Conservation (phyloP, 2,888 invertebrate genomes). For the Phymatocera aterrima region DNA sequence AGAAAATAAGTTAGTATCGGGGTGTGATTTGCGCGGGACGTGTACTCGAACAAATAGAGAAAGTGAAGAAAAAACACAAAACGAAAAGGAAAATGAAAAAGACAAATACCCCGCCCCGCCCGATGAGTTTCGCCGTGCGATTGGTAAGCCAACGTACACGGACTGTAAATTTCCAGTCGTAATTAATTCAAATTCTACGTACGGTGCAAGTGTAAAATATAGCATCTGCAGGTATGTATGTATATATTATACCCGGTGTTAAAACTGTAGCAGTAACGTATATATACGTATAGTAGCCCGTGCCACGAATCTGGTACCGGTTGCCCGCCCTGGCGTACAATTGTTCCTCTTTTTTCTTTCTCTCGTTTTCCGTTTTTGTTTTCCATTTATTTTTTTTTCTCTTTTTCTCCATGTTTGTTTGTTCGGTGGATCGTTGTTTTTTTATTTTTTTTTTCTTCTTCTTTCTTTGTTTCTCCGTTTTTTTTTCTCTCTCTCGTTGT, state of each 20-base stretch:
- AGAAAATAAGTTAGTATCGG: background rate
- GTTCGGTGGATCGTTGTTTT: no score
- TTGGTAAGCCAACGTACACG: background rate
- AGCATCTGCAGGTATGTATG: background rate
- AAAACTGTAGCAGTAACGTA: conserved; percentile 9
- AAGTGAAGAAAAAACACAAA: no score
- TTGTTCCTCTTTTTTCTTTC: background rate
- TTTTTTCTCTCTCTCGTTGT: background rate
- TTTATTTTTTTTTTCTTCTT: background rate
- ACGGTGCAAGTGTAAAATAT: background rate
- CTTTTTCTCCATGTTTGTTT: no score
- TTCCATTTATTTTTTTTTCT: background rate
- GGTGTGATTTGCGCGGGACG: background rate
- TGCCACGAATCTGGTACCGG: background rate
- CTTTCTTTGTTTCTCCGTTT: background rate
- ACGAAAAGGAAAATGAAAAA: background rate
- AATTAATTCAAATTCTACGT: conserved; percentile 30
- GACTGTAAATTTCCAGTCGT: background rate
- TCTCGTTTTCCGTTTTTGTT: background rate
- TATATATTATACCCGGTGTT: no score
- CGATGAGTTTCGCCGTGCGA: background rate
- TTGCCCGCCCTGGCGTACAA: no score
- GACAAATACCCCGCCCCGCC: background rate
- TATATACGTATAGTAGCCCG: background rate
- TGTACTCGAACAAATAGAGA: no score